phyloP scores from a whole-genome alignment of 2,797 vertebrate species.

The Myotis vivesi region DNA sequence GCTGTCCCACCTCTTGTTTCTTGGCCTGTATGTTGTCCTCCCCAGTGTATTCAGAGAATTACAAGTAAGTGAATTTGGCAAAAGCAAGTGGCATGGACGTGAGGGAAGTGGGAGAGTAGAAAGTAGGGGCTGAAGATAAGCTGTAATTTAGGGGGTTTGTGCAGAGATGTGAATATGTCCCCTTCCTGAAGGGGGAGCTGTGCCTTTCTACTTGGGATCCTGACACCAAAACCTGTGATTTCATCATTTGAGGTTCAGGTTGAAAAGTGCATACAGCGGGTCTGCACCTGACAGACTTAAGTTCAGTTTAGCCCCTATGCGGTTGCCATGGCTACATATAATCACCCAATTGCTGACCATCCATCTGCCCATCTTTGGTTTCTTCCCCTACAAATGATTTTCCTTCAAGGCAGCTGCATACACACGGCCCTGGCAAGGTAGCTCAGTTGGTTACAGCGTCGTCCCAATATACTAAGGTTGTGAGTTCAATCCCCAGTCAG shows the following conservation, averaged over 20 bases:
- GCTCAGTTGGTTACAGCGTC: not conserved
- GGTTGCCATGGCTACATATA: not conserved
- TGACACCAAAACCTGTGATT: not conserved
- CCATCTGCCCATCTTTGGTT: not conserved
- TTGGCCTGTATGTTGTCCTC: not conserved
- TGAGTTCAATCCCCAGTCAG: no score
- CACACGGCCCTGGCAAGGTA: not conserved
- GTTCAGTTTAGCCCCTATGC: not conserved
- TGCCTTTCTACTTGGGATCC: conserved; percentile 11
- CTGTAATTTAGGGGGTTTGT: not conserved
- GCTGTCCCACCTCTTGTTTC: not conserved
- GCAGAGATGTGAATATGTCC: not conserved
- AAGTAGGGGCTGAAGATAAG: accelerated
- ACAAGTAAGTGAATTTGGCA: not conserved
- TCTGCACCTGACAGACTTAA: not conserved
- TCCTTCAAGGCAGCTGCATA: not conserved
- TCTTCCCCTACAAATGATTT: not conserved
- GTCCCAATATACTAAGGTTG: not conserved
- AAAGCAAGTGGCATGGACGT: not conserved
- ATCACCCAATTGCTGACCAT: not conserved
- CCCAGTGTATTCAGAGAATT: not conserved
- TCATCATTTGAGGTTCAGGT: conserved; percentile 22
- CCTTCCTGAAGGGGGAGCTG: not conserved
- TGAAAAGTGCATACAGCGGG: conserved; percentile 4
- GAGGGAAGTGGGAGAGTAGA: not conserved